phyloP scores from a whole-genome alignment of 2,113 vertebrate genomes.

The Cromileptes altivelis region DNA sequence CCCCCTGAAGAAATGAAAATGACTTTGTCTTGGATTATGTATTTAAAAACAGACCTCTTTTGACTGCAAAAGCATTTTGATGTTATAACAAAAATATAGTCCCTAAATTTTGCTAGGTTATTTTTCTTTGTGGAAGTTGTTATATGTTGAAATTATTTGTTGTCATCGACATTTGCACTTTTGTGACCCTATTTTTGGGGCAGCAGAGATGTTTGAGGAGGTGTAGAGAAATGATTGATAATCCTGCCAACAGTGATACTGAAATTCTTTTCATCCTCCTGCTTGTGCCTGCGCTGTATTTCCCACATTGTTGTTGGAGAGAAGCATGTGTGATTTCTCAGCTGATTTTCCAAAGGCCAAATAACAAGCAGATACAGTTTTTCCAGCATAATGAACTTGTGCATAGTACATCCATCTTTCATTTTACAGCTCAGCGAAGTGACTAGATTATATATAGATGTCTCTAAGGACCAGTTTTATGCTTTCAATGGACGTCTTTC shows the following conservation, averaged over 20 bases:
- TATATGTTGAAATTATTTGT: background rate
- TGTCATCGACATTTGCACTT: background rate
- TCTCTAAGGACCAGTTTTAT: background rate
- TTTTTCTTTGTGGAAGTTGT: background rate
- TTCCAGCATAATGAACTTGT: background rate
- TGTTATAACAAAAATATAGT: background rate
- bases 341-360: background rate
- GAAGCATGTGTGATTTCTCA: background rate
- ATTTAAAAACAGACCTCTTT: background rate
- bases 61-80: background rate
- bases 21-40: background rate
- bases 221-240: slow-evolving; percentile 19
- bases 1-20: background rate
- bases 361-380: background rate
- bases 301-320: background rate
- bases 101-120: background rate
- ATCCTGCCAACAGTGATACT: slow-evolving; percentile 15
- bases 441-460: slow-evolving; percentile 30
- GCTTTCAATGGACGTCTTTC: slow-evolving; percentile 5
- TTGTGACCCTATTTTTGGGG: background rate
- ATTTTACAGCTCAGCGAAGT: background rate
- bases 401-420: background rate
- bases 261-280: slow-evolving; percentile 12
- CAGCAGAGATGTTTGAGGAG: slow-evolving; percentile 6
- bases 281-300: background rate